Conservation (phyloP, 2,797 vertebrate species). For the Esox masquinongy region DNA sequence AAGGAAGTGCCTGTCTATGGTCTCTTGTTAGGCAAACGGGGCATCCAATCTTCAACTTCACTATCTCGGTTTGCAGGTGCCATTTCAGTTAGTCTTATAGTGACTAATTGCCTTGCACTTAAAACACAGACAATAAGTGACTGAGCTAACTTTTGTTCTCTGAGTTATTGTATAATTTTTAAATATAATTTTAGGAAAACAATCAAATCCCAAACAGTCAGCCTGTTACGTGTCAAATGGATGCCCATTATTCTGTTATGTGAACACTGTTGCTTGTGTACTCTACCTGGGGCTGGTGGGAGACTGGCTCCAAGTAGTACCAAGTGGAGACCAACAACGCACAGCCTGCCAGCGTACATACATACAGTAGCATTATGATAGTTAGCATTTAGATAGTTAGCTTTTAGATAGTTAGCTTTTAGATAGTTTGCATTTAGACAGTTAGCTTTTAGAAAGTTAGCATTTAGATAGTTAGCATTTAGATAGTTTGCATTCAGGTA, state of each 20-base stretch:
- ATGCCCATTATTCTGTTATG: neutral
- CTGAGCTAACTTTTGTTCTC: neutral
- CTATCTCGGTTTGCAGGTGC: too few species aligned
- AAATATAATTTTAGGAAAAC: neutral
- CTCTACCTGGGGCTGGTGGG: neutral
- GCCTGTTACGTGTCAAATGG: neutral
- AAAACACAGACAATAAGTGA: neutral
- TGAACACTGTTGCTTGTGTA: neutral
- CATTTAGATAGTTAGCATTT: too few species aligned
- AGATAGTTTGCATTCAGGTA: too few species aligned
- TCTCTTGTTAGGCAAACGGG: neutral
- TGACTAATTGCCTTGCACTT: neutral
- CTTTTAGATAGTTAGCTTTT: neutral
- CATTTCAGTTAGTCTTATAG: too few species aligned
- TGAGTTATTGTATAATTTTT: neutral
- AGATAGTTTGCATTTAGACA: neutral
- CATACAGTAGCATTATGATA: too few species aligned
- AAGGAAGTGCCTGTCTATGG: neutral
- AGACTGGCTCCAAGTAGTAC: neutral
- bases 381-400: too few species aligned
- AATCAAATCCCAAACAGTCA: neutral
- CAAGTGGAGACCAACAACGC: neutral
- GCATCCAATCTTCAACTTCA: neutral
- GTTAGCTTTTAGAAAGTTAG: too few species aligned
- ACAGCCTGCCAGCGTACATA: neutral